Evolutionary conservation across 1,140 invertebrate genomes (phyloP), one percentile per base, ranked within the genome.

Genomic region (Oscheius sp.): DNA sequence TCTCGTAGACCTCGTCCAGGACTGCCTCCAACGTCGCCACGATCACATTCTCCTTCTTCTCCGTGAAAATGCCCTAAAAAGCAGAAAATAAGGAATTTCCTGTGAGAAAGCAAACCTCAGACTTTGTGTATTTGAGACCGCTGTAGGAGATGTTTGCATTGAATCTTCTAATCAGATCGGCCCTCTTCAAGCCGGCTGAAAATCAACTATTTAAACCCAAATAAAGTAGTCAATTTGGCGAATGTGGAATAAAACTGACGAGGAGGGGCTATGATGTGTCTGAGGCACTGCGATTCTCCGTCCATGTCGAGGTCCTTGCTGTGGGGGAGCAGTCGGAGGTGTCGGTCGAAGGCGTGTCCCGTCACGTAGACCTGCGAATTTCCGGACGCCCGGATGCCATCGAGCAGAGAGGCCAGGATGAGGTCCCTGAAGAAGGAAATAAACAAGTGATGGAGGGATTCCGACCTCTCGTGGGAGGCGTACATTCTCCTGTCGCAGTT

Each of bases 1-100:
- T 67, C 15, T 38, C 34, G 64, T 81, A 82, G 7, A 32, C 70
- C 36, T 88, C 85, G 88, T 88, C 90, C 3, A 92, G 89, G 67
- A 95, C 88, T 4, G 90, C 88, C 82, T 90, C 90, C 77, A 93
- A 84, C 38, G 91, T 93, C 71, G 87, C 89, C 77, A 90, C 90
- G 78, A 99, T 98, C 55, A 96, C 87, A 85, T 95, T 95, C 85
- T 97, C 95, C 86, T 98, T 99, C 86, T 97, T 99, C 86, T 98
- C 95, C 13, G 94, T 91, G 89, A 99, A 99, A 66, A 98, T 87
- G 74, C 93, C 91, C 91, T 92, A 32, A 7, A 63, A 38, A 26
- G 26, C 15, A 20, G 26, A n/a, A n/a, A n/a, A n/a, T n/a, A 45
- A 15, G 18, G 42, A 45, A 23, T 45, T 18, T 45, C 18, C 95